Percentiles rank a stretch among this genome's conserved stretches.
phyloP scores from a whole-genome alignment of 2,797 vertebrate genomes.

The Rhabdophis nuchalis region DNA sequence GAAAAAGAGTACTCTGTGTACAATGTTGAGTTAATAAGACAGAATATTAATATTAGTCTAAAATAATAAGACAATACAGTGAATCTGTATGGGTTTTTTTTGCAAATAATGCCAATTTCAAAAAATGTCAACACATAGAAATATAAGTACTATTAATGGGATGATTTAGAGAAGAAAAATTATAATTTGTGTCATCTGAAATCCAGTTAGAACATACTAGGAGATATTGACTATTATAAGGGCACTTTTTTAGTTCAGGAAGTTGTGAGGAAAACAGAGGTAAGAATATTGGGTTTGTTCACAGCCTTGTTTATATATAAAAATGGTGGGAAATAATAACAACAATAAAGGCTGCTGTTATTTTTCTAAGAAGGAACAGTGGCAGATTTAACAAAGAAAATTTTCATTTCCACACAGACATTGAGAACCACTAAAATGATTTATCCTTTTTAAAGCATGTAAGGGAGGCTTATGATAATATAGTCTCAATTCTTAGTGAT shows the following conservation, averaged over 20 bases:
- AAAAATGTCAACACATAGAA: not conserved
- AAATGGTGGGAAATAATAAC: not conserved
- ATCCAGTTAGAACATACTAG: not conserved
- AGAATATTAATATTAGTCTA: conserved; percentile 46
- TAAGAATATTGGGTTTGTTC: not conserved
- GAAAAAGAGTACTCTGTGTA: conserved; percentile 58
- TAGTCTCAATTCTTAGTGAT: not conserved
- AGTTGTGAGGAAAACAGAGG: not conserved
- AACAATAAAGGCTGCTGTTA: not conserved
- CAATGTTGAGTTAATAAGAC: conserved; percentile 63
- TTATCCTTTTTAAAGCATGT: not conserved
- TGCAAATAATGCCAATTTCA: conserved; percentile 53
- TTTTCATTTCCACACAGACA: not conserved
- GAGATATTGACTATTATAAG: not conserved
- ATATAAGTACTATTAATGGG: not conserved
- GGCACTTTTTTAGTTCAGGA: not conserved
- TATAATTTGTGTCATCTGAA: not conserved
- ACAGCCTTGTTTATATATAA: not conserved
- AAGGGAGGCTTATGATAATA: not conserved
- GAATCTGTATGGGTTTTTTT: conserved; percentile 50
- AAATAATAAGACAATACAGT: conserved; percentile 40
- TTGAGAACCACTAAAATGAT: not conserved
- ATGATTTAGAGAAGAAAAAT: not conserved
- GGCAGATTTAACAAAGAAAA: not conserved
- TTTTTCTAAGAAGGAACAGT: not conserved